Conservation (phyloP, 2,113 vertebrate genomes). For the Rafetus swinhoei region DNA sequence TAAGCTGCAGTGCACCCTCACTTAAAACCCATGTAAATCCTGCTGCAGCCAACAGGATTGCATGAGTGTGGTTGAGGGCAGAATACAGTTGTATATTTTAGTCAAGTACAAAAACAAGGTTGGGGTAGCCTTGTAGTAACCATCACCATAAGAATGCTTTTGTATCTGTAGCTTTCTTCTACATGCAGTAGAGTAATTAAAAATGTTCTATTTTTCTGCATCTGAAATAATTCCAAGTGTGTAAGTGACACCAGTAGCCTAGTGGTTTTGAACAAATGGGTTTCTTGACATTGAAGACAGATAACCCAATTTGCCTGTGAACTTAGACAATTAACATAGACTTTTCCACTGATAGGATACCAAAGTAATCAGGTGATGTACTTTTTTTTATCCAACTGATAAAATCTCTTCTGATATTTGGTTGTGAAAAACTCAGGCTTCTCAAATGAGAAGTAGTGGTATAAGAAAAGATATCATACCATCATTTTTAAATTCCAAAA, state of each 20-base stretch:
- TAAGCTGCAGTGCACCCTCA: neutral
- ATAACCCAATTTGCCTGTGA: constrained; percentile 1
- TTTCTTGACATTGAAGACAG: neutral
- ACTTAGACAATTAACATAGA: constrained; percentile 55
- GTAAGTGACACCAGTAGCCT: constrained; percentile 1
- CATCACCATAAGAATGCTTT: neutral
- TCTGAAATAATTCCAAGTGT: constrained; percentile 48
- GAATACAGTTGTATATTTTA: neutral
- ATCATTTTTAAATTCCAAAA: neutral
- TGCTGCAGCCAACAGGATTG: neutral
- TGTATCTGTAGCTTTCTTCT: neutral
- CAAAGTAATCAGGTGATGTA: constrained; percentile 51
- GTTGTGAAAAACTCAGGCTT: neutral
- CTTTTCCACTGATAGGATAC: constrained; percentile 16
- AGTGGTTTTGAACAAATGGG: constrained; percentile 10
- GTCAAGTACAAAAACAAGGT: neutral
- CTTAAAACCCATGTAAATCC: neutral
- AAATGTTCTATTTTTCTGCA: constrained; percentile 46
- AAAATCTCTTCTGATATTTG: neutral
- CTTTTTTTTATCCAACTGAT: constrained; percentile 30
- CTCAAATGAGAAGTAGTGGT: neutral
- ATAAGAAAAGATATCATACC: neutral
- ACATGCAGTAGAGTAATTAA: neutral
- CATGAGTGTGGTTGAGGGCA: neutral
- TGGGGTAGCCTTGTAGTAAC: neutral